These are phyloP conservation scores for Genyomyrus donnyi DNA, from an alignment of 2,113 vertebrate genomes.

Conservation along the genomic window DNA sequence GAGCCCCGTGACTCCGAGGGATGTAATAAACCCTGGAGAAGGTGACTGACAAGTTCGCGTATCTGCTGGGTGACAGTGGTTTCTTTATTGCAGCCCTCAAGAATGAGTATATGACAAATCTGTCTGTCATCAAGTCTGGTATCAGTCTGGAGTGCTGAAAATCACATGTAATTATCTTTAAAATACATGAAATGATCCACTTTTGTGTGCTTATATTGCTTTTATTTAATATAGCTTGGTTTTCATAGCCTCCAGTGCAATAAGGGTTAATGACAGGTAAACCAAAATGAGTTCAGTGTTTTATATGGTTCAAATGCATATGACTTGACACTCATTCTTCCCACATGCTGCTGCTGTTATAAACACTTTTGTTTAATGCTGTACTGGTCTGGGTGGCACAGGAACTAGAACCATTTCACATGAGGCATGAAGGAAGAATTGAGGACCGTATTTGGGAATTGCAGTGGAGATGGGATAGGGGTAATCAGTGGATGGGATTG, in stretches of 20 bases:
- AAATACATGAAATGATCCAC: constrained; percentile 3
- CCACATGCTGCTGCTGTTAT: not conserved
- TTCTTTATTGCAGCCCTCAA: constrained; percentile 12
- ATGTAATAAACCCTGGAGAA: constrained; percentile 7
- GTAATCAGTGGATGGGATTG: not conserved
- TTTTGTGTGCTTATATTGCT: not conserved
- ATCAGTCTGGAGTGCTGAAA: not conserved
- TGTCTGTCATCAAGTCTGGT: not conserved
- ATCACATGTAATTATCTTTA: constrained; percentile 14
- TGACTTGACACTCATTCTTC: not conserved
- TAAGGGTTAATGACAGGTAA: not conserved
- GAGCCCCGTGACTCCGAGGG: not conserved
- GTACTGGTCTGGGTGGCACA: not conserved
- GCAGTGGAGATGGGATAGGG: not conserved
- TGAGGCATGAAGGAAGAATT: not conserved
- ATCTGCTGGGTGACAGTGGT: not conserved
- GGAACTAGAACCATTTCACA: not conserved
- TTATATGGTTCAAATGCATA: not conserved
- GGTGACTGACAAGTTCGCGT: constrained; percentile 9
- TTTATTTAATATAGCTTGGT: not conserved
- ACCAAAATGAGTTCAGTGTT: not conserved
- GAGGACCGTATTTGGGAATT: not conserved
- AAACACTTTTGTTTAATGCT: not conserved
- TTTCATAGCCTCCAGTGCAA: not conserved
- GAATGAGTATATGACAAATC: constrained; percentile 10